phyloP scores from a whole-genome alignment of 2,113 vertebrate genomes.

The Diglossa brunneiventris region DNA sequence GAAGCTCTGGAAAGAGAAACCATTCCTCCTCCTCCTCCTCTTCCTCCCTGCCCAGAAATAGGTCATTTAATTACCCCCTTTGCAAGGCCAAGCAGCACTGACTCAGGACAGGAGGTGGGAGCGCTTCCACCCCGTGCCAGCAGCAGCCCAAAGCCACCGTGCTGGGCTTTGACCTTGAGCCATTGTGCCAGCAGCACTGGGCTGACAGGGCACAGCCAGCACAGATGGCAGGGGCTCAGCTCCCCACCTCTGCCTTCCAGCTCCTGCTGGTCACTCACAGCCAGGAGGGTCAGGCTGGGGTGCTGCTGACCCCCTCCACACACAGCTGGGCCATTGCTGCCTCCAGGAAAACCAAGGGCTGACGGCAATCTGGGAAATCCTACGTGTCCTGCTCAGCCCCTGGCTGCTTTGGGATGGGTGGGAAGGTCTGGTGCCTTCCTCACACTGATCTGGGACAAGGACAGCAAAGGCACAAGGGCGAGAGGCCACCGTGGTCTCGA shows the following conservation, averaged over 20 bases:
- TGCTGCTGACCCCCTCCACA: fast-evolving
- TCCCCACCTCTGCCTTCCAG: not conserved
- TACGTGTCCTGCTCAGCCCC: not conserved
- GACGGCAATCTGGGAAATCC: not conserved
- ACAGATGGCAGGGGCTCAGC: not conserved
- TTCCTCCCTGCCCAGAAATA: constrained; percentile 30
- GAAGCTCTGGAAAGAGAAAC: not conserved
- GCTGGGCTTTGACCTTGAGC: not conserved
- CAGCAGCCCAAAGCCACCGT: not conserved
- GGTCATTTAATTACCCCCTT: constrained; percentile 40
- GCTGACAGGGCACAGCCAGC: not conserved
- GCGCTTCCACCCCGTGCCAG: not conserved
- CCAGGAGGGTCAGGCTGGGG: fast-evolving
- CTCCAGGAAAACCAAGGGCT: not conserved
- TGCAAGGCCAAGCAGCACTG: not conserved
- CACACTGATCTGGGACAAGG: too few relatives aligned
- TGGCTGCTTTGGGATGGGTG: too few relatives aligned
- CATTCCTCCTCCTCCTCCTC: not conserved
- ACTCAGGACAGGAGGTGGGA: not conserved
- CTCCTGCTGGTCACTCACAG: not conserved
- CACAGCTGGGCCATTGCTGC: fast-evolving
- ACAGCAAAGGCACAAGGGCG: too few relatives aligned
- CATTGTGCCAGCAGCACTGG: fast-evolving
- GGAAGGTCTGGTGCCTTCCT: too few relatives aligned
- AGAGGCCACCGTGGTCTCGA: too few relatives aligned